Percentiles rank a stretch among this genome's conserved stretches.
These are phyloP conservation scores for Acleris laterana DNA, from an alignment of 2,888 invertebrate genomes.

Conservation along the genomic window DNA sequence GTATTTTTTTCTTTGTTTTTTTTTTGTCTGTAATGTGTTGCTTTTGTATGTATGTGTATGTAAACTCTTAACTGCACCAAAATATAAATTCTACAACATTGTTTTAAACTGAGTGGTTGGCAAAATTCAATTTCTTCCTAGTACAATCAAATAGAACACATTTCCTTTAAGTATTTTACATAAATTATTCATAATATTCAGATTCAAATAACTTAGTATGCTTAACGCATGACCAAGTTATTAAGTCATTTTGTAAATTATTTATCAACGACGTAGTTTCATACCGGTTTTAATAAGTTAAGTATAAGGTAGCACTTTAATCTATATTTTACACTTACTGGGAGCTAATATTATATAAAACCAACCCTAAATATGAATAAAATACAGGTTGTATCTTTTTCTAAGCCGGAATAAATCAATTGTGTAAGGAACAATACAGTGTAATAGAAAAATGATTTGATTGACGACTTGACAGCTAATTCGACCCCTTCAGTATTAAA, in stretches of 20 bases:
- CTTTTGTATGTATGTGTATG: no score
- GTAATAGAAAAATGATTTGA: constrained; percentile 26
- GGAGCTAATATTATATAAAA: no score
- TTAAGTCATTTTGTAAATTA: constrained; percentile 24
- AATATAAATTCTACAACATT: no score
- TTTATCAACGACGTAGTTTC: constrained; percentile 17
- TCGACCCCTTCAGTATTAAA: not conserved
- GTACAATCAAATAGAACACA: not conserved
- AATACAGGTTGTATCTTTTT: not conserved
- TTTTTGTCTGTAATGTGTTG: no score
- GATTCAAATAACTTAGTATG: not conserved
- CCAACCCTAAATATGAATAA: no score
- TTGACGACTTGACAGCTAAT: constrained; percentile 21
- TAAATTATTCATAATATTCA: not conserved
- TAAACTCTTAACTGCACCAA: no score
- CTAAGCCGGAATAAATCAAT: constrained; percentile 14
- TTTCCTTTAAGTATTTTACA: not conserved
- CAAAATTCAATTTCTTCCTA: no score
- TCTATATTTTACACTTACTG: no score
- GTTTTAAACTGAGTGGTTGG: no score
- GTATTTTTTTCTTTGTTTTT: no score
- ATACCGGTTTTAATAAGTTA: not conserved
- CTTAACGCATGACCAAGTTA: constrained; percentile 6
- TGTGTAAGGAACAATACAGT: constrained; percentile 10
- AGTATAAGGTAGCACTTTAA: no score